A percentile compares a stretch with the other conserved stretches of the same genome.
These are phyloP conservation scores for Sipha maydis DNA, from an alignment of 2,888 invertebrate genomes.

Conservation along the genomic window DNA sequence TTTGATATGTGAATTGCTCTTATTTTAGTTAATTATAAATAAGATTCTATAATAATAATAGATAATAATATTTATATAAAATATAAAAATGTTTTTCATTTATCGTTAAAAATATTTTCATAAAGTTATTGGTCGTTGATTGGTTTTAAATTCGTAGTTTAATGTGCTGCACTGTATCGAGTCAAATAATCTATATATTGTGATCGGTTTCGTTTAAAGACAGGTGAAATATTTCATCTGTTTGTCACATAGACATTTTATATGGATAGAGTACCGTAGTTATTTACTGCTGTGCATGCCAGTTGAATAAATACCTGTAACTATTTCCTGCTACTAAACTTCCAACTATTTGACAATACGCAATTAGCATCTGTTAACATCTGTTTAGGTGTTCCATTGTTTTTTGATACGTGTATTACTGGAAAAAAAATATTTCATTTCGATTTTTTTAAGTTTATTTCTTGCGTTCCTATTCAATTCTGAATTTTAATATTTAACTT, in stretches of 20 bases:
- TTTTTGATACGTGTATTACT: constrained; percentile 2
- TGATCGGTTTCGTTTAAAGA: constrained; percentile 27
- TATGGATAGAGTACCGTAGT: background rate
- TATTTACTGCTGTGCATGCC: background rate
- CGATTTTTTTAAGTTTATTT: background rate
- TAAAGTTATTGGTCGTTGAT: background rate
- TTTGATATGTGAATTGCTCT: background rate
- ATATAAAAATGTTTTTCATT: no score
- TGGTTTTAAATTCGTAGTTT: background rate
- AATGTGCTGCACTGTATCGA: background rate
- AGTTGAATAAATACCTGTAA: constrained; percentile 56
- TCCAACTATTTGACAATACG: constrained; percentile 13
- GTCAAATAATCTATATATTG: background rate
- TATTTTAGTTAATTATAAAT: background rate
- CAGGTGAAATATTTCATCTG: constrained; percentile 39
- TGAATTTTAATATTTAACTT: background rate
- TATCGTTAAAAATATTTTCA: background rate
- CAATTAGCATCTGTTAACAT: constrained; percentile 38
- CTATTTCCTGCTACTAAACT: constrained; percentile 31
- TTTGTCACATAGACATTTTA: background rate
- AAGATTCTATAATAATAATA: no score
- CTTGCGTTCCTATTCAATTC: background rate
- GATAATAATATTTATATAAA: no score
- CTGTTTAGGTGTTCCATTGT: constrained; percentile 1
- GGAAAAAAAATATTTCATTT: constrained; percentile 22